Percentiles rank a stretch among this genome's conserved stretches.
phyloP scores from a whole-genome alignment of 2,797 vertebrate genomes.

The Acrossocheilus wenchowensis region DNA sequence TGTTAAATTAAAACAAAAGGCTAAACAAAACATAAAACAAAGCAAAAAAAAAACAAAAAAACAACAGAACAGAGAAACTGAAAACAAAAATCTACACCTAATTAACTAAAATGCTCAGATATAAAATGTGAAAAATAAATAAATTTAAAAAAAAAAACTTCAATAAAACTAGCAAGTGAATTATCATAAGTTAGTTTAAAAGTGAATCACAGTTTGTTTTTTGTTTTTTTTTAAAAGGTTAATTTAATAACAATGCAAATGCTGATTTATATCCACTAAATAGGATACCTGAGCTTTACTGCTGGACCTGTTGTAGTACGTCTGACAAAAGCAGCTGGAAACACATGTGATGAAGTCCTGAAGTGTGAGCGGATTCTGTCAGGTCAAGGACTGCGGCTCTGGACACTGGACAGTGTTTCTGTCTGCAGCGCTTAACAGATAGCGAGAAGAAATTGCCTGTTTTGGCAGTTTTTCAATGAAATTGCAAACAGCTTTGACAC shows the following conservation, averaged over 20 bases:
- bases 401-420: conserved; percentile 44
- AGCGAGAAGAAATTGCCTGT: background rate
- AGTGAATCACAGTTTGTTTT: background rate
- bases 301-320: too few species aligned
- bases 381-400: conserved; percentile 52
- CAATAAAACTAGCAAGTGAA: background rate
- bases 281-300: background rate
- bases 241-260: background rate
- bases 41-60: background rate
- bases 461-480: background rate
- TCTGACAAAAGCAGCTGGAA: background rate
- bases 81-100: background rate
- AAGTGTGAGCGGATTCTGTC: conserved; percentile 22
- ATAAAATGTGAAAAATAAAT: too few species aligned
- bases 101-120: background rate
- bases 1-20: too few species aligned
- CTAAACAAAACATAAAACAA: background rate
- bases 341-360: conserved; percentile 42
- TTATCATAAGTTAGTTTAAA: background rate
- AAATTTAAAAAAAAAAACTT: background rate
- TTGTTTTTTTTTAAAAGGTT: too few species aligned
- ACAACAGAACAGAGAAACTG: background rate
- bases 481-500: conserved; percentile 29
- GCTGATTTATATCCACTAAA: background rate
- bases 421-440: background rate